A percentile compares a stretch with the other conserved stretches of the same genome.
Evolutionary conservation across 1,140 invertebrate genomes (phyloP).

Genomic region (Cryptotermes secundus): DNA sequence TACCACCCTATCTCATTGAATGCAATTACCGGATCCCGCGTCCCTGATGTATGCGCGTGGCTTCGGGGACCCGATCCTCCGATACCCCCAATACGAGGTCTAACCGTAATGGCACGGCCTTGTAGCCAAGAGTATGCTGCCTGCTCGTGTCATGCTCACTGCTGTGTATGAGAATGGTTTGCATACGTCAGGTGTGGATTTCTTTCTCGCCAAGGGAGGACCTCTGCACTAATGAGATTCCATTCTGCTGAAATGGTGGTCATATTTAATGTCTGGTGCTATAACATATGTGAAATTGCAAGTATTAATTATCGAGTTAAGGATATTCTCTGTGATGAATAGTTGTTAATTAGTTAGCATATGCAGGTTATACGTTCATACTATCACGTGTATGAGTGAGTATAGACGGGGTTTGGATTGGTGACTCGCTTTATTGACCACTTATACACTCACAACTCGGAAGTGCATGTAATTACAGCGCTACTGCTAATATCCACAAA

Average conservation of each 20-base stretch:
- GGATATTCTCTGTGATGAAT: too few relatives aligned
- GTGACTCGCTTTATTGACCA: too few relatives aligned
- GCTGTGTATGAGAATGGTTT: background rate
- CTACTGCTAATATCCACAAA: too few relatives aligned
- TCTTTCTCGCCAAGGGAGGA: background rate
- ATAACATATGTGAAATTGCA: too few relatives aligned
- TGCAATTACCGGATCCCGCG: constrained; percentile 6
- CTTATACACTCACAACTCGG: too few relatives aligned
- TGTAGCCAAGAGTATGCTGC: background rate
- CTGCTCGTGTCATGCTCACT: background rate
- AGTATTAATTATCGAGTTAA: too few relatives aligned
- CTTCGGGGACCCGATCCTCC: background rate
- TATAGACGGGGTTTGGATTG: too few relatives aligned
- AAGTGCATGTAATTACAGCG: too few relatives aligned
- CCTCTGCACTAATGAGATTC: background rate
- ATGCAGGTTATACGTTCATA: too few relatives aligned
- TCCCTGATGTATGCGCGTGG: background rate
- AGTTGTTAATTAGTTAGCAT: too few relatives aligned
- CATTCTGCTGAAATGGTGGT: background rate
- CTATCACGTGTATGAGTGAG: too few relatives aligned
- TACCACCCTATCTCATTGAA: constrained; percentile 6
- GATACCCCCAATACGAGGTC: background rate
- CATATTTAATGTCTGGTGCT: too few relatives aligned
- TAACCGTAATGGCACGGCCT: background rate
- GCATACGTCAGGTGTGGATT: background rate